Evolutionary conservation across 2,113 vertebrate species (phyloP), one percentile per base, ranked within the genome.

Genomic region (Myocastor coypus): DNA sequence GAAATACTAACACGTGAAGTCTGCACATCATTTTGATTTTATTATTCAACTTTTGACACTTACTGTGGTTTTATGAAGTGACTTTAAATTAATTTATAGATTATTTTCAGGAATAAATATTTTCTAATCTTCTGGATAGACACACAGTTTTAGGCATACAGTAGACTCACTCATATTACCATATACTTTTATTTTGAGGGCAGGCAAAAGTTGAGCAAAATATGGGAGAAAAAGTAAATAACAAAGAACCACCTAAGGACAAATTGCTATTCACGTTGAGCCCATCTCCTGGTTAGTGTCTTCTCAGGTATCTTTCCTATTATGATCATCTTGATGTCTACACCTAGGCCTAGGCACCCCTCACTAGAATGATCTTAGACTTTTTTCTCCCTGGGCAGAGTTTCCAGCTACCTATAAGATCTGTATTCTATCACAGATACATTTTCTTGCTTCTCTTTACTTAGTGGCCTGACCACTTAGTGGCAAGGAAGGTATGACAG

Each of bases 131-230:
- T 61, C 13, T 83, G 3, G 10, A 32, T 37, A 75, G 4, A 66
- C 30, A 46, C 1, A 63, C 59, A 37, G 32, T 66, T 85, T 93
- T 34, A 22, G 63, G 20, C 8, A 61, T 12, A 69, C 55, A 6
- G 20, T 32, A 57, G 19, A 83, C 30, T 66, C 1, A 19, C 17
- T 77, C 17, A 24, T 42, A 37, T 75, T 63, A 89, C 40, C 37
- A 34, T 63, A 17, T 22, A 52, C n/a, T 83, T 80, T 4, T 61
- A 8, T 32, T 83, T 69, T 78, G 0, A 7, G 71, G n/a, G 64
- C 42, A 34, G 63, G 11, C 16, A 83, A 61, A 92, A 73, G 24
- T 92, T 69, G 81, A 78, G 42, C 37, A 92, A 89, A 86, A 87
- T 78, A 64, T 66, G 3, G 32, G 42, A 59, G 82, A 73, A 52